Base-by-base conservation (phyloP, 1,140 invertebrate genomes). In the Agrypnia vestita region DNA sequence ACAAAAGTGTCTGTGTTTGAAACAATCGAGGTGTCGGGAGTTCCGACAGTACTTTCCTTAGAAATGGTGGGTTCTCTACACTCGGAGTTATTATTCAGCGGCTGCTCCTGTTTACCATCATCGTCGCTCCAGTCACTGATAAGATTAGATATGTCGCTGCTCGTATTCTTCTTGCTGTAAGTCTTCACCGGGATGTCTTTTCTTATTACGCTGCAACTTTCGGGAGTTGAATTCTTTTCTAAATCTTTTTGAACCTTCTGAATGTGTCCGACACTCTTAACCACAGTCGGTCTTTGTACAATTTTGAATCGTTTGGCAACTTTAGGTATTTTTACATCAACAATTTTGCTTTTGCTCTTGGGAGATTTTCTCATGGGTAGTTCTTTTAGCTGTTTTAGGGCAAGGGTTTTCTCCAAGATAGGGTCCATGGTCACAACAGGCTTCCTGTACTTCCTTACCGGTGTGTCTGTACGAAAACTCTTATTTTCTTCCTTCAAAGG, bases 1-100 rank as follows among this genome's bases (percentile, higher is more conserved):
- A 53, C 51, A 73, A 71, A 69, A 78, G 21, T 46, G n/a, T 51
- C 25, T 84, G 84, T 79, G 82, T 43, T 82, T 13, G 74, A 81
- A 67, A 64, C 84, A 85, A 80, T 86, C 85, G 85, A 84, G 51
- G 79, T 83, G 43, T 62, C 47, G 71, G 19, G 82, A 35, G 61
- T 62, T 62, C 13, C 25, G 8, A 12, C 21, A 44, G 62, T 15
- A 46, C 21, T 67, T 43, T 17, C 35, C 13, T 67, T 15, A 17
- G 62, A n/a, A 43, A 67, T 13, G 10, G 62, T n/a, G 9, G 62
- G 7, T 12, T 64, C 0, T 77, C 19, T 35, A 21, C 12, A 35
- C 43, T 25, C 11, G 17, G 44, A 46, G 43, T 61, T 43, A 43
- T 43, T 21, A 47, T 25, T 61, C 13, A 59, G 44, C 19, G 11